Evolutionary conservation across 2,113 vertebrate genomes (phyloP).

Genomic region (Thryonomys swinderianus): DNA sequence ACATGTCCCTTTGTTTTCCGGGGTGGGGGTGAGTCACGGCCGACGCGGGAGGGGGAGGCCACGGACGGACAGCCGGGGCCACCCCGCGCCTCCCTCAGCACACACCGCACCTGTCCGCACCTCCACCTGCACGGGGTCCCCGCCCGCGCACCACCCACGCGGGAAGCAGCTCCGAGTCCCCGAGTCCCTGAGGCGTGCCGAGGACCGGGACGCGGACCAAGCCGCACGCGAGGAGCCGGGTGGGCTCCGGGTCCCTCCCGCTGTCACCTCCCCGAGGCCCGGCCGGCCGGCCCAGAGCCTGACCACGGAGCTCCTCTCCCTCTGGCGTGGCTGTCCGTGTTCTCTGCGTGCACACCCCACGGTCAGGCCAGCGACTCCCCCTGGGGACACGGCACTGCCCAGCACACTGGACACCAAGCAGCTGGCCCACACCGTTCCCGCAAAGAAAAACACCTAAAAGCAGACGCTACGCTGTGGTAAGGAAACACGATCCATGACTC

Average conservation of each 20-base stretch:
- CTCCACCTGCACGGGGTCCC: neutral
- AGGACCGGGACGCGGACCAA: neutral
- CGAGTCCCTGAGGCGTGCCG: accelerated
- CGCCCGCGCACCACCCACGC: no score
- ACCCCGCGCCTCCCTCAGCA: neutral
- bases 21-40: neutral
- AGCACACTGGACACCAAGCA: neutral
- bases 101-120: neutral
- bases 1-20: neutral
- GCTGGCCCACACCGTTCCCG: neutral
- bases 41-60: no score
- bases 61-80: no score
- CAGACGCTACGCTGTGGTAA: neutral
- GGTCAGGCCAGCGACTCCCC: neutral
- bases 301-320: neutral
- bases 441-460: neutral
- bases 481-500: neutral
- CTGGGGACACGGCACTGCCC: accelerated
- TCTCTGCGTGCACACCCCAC: neutral
- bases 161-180: neutral
- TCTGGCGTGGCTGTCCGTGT: accelerated
- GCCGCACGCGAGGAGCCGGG: neutral
- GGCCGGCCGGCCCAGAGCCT: neutral
- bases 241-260: neutral
- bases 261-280: neutral